phyloP scores from a whole-genome alignment of 1,140 invertebrate species.

The Drosophila sechellia region DNA sequence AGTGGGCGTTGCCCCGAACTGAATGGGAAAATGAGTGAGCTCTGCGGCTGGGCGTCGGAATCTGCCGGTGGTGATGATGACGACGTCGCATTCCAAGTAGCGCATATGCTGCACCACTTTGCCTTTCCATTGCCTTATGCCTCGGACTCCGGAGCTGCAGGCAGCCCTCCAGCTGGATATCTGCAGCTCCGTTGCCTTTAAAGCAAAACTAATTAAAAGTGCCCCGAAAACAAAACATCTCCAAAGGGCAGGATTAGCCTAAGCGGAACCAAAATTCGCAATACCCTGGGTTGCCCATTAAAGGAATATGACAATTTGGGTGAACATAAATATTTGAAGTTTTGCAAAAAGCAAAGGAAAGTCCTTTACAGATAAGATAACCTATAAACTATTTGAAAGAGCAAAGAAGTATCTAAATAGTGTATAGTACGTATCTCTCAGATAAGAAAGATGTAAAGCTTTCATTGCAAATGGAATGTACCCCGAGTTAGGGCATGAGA shows the following conservation, averaged over 20 bases:
- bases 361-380: background rate
- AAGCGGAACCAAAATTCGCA: conserved; percentile 27
- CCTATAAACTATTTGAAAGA: too few relatives aligned
- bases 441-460: too few relatives aligned
- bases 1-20: conserved; percentile 81
- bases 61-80: conserved; percentile 15
- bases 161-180: conserved; percentile 17
- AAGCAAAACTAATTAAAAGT: conserved; percentile 85
- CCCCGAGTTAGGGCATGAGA: conserved; percentile 10
- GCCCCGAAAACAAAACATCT: conserved; percentile 71
- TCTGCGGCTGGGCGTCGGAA: conserved; percentile 55
- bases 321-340: background rate
- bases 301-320: background rate
- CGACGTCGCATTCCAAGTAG: conserved; percentile 75
- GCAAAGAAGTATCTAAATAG: background rate
- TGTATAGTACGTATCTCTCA: background rate
- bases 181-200: conserved; percentile 42
- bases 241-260: conserved; percentile 27
- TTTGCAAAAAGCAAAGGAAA: background rate
- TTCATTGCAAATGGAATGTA: background rate
- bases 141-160: conserved; percentile 32
- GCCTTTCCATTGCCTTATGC: background rate
- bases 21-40: conserved; percentile 83
- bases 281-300: conserved; percentile 13
- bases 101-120: conserved; percentile 72